A percentile compares a stretch with the other conserved stretches of the same genome.
Conservation (phyloP, 2,797 vertebrate species). For the Typhlichthys eigenmanni region DNA sequence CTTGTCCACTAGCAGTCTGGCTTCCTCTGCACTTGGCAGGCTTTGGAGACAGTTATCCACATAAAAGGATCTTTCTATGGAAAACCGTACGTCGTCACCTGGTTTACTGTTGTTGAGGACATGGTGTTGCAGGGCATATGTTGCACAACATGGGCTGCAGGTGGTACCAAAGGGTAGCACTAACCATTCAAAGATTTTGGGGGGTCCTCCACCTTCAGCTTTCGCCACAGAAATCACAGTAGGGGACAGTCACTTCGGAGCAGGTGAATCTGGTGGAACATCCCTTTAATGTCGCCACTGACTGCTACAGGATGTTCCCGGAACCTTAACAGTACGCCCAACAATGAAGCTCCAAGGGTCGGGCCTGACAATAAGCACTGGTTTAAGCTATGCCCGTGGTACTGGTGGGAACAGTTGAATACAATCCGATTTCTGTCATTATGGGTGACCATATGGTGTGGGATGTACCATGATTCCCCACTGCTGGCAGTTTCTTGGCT, state of each 20-base stretch:
- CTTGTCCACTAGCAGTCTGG: not conserved
- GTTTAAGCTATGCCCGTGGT: not conserved
- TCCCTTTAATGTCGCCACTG: too few species aligned
- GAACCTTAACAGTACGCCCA: too few species aligned
- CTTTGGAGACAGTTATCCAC: conserved; percentile 14
- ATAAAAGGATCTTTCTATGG: not conserved
- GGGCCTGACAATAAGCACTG: too few species aligned
- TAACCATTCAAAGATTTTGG: not conserved
- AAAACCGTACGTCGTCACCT: not conserved
- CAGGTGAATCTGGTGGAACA: too few species aligned
- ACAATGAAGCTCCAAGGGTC: too few species aligned
- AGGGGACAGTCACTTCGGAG: not conserved
- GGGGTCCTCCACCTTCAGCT: not conserved
- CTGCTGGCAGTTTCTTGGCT: not conserved
- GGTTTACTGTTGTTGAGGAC: not conserved
- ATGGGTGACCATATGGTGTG: not conserved
- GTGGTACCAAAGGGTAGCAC: not conserved
- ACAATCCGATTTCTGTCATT: not conserved
- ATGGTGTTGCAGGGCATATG: conserved; percentile 7
- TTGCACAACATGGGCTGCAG: conserved; percentile 4
- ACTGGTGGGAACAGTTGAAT: not conserved
- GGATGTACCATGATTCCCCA: conserved; percentile 1
- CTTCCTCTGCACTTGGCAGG: not conserved
- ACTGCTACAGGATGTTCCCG: too few species aligned
- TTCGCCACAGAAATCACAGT: conserved; percentile 1